Percentiles rank a stretch among this genome's conserved stretches.
Conservation (phyloP, 2,888 invertebrate genomes). For the Rotaria magnacalcarata region DNA sequence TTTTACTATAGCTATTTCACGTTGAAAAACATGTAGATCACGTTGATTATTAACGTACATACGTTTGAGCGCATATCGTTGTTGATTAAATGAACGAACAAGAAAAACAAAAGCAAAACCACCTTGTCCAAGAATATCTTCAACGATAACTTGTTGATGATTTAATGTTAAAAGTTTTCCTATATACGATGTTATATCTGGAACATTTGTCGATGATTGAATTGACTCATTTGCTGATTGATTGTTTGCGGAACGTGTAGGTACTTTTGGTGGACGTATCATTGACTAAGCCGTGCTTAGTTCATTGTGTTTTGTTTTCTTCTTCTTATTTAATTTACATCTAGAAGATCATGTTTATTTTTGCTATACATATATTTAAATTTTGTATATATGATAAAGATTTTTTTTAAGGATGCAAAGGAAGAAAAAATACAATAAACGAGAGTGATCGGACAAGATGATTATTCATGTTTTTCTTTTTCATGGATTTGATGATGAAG, state of each 20-base stretch:
- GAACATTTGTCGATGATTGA: neutral
- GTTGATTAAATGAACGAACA: constrained; percentile 68
- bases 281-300: neutral
- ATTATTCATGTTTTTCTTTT: too few species aligned
- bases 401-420: too few species aligned
- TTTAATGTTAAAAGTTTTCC: constrained; percentile 3
- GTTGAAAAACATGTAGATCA: constrained; percentile 78
- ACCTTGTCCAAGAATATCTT: constrained; percentile 63
- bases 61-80: constrained; percentile 76
- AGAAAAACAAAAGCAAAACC: constrained; percentile 87
- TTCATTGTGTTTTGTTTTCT: neutral
- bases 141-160: constrained; percentile 27
- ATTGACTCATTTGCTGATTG: neutral
- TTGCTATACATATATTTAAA: constrained; percentile 28
- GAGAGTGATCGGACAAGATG: too few species aligned
- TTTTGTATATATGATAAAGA: neutral
- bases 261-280: neutral
- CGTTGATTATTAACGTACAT: constrained; percentile 86
- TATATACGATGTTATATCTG: constrained; percentile 6
- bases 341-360: constrained; percentile 1
- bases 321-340: neutral
- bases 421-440: too few species aligned
- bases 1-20: constrained; percentile 74
- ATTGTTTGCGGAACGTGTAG: neutral
- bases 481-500: too few species aligned